phyloP scores from a whole-genome alignment of 2,113 vertebrate species.

The Phoxinus phoxinus region DNA sequence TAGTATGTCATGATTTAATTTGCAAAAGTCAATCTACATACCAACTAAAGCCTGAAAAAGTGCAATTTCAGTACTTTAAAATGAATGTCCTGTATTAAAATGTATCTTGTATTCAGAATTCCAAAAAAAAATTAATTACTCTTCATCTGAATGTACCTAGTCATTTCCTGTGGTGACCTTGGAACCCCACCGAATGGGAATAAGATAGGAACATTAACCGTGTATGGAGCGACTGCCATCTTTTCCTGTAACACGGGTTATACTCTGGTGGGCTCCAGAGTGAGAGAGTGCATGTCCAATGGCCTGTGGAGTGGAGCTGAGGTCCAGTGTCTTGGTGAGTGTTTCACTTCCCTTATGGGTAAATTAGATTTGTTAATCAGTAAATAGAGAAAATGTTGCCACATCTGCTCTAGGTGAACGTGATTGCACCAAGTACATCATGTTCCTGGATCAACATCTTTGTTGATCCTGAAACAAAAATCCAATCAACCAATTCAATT shows the following conservation, averaged over 20 bases:
- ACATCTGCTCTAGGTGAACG: not conserved
- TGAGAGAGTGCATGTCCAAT: slow-evolving; percentile 95
- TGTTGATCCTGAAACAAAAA: no score
- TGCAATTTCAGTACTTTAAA: not conserved
- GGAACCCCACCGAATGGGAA: slow-evolving; percentile 91
- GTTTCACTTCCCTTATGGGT: not conserved
- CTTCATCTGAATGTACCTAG: slow-evolving; percentile 70
- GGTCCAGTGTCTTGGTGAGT: slow-evolving; percentile 90
- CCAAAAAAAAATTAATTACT: not conserved
- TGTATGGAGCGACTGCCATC: slow-evolving; percentile 92
- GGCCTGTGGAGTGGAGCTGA: slow-evolving; percentile 96
- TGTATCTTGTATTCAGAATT: not conserved
- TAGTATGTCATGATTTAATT: not conserved
- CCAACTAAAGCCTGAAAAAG: not conserved
- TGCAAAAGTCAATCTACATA: not conserved
- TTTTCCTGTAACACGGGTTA: slow-evolving; percentile 98
- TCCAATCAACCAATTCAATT: no score
- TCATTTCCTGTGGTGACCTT: slow-evolving; percentile 95
- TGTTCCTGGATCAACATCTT: no score
- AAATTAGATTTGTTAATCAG: not conserved
- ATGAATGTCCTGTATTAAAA: not conserved
- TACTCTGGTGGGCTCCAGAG: slow-evolving; percentile 92
- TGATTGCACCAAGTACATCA: no score
- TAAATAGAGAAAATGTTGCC: not conserved
- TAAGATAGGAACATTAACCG: slow-evolving; percentile 92